Base-by-base conservation (phyloP, 2,797 vertebrate genomes). In the Sphenodon punctatus region DNA sequence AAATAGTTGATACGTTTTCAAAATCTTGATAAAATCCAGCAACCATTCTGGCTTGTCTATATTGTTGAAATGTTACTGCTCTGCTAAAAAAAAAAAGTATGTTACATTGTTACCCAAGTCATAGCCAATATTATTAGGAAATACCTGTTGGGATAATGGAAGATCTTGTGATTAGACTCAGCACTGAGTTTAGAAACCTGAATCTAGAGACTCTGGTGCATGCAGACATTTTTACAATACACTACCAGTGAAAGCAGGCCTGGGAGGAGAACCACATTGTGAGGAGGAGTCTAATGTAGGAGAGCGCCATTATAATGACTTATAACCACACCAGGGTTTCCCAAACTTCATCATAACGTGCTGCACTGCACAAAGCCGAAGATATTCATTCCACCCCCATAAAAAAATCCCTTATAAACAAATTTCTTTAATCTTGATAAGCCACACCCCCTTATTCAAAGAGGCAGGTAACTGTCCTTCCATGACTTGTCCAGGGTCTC, bases 31-130 rank as follows among this genome's bases (percentile, higher is more conserved):
- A 64, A 91, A 96, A 95, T 61, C 92, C 94, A 78, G 84, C 93
- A 46, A 96, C 89, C 72, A 96, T 91, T 68, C 92, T 95, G 32
- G 94, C 84, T 89, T 93, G 93, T 46, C 82, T 92, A 56, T 93
- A 90, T 34, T 93, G 88, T 39, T 93, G 80, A 92, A 95, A 95
- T 27, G 85, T 80, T 49, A 91, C 84, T 67, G 80, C 90, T 55
- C 94, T 91, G 43, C 96, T 97, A 67, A 78, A 83, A 13, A 92
- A 46, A n/a, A 87, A 92, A 92, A 69, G 83, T 46, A 34, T 69
- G 30, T 61, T 63, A 67, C 84, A 56, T 41, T 82, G 23, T 82
- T 71, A 74, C 17, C 11, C 41, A 14, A 81, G 12, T 14, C 56
- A 36, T 46, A 49, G 8, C 42, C 25, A 67, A 16, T 76, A 72